Percentiles rank a stretch among this genome's conserved stretches.
These are phyloP conservation scores for Tetanocera ferruginea DNA, from an alignment of 2,888 invertebrate species.

Conservation along the genomic window DNA sequence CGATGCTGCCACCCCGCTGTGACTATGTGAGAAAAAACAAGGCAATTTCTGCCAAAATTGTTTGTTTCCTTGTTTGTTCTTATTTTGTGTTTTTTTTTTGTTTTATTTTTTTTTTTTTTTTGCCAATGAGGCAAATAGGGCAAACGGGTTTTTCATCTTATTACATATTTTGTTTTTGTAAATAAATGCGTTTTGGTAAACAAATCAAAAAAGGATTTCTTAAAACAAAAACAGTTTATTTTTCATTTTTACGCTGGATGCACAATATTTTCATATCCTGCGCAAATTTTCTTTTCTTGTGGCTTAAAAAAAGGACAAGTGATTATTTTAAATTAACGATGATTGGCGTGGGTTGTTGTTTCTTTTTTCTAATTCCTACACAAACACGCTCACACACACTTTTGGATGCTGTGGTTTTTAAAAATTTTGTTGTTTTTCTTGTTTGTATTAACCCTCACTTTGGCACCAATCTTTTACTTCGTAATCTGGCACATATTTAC, in stretches of 20 bases:
- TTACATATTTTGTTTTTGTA: no score
- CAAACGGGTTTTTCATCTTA: background rate
- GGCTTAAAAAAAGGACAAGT: no score
- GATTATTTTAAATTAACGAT: no score
- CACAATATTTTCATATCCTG: constrained; percentile 15
- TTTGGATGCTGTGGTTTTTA: no score
- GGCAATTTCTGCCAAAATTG: background rate
- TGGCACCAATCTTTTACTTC: no score
- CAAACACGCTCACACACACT: no score
- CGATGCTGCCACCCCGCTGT: background rate
- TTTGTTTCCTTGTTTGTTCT: background rate
- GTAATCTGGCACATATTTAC: no score
- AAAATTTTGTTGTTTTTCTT: no score
- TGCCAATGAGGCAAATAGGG: background rate
- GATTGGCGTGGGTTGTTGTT: no score
- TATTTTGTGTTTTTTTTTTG: background rate
- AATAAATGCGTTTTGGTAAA: no score
- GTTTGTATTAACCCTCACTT: no score
- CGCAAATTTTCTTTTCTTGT: background rate
- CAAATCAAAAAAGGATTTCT: background rate
- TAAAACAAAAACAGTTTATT: background rate
- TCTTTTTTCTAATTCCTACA: no score
- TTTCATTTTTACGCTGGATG: background rate
- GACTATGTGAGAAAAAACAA: background rate
- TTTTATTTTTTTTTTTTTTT: background rate